Evolutionary conservation across 2,888 invertebrate species (phyloP).

Genomic region (Linnaemya tessellans): DNA sequence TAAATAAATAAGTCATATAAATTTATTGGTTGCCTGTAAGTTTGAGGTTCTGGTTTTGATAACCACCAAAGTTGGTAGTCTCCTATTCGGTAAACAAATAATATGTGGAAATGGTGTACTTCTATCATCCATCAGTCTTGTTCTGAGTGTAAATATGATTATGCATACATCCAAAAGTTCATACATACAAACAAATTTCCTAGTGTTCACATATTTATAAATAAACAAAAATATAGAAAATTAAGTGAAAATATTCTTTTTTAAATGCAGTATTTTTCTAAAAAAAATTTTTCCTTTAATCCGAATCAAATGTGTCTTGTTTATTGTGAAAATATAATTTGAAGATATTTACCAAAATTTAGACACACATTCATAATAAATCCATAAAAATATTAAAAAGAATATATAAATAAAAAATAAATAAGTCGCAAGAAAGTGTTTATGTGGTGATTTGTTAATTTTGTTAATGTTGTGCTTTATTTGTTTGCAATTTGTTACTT

Average conservation of each 20-base stretch:
- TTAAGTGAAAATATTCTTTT: conserved; percentile 47
- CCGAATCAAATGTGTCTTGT: conserved; percentile 49
- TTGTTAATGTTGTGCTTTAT: conserved; percentile 69
- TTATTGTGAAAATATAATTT: conserved; percentile 45
- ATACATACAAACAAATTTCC: conserved; percentile 29
- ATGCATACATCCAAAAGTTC: background rate
- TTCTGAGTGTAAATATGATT: conserved; percentile 57
- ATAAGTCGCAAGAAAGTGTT: conserved; percentile 53
- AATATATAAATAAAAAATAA: conserved; percentile 16
- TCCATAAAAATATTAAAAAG: conserved; percentile 31
- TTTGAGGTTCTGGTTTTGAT: too few species aligned
- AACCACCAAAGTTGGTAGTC: background rate
- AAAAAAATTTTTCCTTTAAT: conserved; percentile 47
- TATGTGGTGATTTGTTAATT: conserved; percentile 46
- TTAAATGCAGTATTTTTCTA: conserved; percentile 36
- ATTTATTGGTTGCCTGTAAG: too few species aligned
- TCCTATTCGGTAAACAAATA: background rate
- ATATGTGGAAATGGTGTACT: conserved; percentile 45
- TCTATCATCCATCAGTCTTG: conserved; percentile 40
- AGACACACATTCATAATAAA: conserved; percentile 34
- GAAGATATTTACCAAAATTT: conserved; percentile 43
- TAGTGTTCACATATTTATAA: conserved; percentile 60
- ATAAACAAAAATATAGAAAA: conserved; percentile 14
- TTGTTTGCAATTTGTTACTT: conserved; percentile 65
- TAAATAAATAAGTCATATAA: too few species aligned